A percentile compares a stretch with the other conserved stretches of the same genome.
phyloP scores from a whole-genome alignment of 2,888 invertebrate species.

The Mactromeris polynyma region DNA sequence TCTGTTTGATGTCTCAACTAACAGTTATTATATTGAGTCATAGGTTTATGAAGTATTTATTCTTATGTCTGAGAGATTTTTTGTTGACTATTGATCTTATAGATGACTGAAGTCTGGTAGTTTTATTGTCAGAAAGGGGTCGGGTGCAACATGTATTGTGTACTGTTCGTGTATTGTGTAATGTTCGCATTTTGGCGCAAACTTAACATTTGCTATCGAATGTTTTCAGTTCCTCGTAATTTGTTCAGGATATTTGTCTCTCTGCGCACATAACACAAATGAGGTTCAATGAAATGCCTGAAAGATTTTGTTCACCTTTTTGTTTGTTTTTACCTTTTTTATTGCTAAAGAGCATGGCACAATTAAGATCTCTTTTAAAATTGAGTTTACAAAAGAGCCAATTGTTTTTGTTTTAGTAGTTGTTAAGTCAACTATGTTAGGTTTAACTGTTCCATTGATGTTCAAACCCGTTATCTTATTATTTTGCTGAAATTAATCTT shows the following conservation, averaged over 20 bases:
- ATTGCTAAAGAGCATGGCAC: neutral
- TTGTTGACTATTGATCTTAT: neutral
- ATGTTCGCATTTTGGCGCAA: neutral
- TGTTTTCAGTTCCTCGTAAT: too few species aligned
- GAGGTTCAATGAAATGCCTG: conserved; percentile 1
- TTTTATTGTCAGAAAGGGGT: neutral
- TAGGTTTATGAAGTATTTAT: neutral
- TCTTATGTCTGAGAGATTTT: neutral
- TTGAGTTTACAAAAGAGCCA: neutral
- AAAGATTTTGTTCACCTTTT: neutral
- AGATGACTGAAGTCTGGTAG: neutral
- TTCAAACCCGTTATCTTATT: conserved; percentile 9
- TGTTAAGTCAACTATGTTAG: conserved; percentile 10
- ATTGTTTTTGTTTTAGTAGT: neutral
- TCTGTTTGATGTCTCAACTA: too few species aligned
- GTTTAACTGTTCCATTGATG: conserved; percentile 4
- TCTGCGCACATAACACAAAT: neutral
- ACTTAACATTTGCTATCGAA: neutral
- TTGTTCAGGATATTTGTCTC: neutral
- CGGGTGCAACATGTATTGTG: neutral
- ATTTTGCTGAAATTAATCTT: conserved; percentile 29
- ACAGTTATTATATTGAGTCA: neutral
- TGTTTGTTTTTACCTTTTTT: neutral
- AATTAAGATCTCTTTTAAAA: neutral
- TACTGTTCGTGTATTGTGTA: neutral